A percentile compares a stretch with the other conserved stretches of the same genome.
These are phyloP conservation scores for Rugalucina vietnamica DNA, from an alignment of 2,888 invertebrate species.

Conservation along the genomic window DNA sequence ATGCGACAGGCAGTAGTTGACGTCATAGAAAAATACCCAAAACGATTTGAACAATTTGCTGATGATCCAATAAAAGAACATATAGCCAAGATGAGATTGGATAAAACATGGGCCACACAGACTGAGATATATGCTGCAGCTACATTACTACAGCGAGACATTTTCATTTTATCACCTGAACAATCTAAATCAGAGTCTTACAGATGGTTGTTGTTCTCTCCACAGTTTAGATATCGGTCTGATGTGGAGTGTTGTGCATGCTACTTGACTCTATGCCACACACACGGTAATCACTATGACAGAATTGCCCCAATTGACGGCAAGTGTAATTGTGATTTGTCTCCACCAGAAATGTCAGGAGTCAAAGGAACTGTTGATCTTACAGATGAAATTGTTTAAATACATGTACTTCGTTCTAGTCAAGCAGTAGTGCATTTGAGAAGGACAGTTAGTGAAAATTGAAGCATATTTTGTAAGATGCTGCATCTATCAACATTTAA, in stretches of 20 bases:
- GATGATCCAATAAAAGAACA: slow-evolving; percentile 69
- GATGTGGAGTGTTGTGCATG: slow-evolving; percentile 59
- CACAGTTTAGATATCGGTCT: slow-evolving; percentile 59
- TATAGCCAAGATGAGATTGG: slow-evolving; percentile 67
- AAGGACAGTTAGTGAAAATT: too few relatives aligned
- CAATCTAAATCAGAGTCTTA: slow-evolving; percentile 67
- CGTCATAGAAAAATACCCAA: slow-evolving; percentile 69
- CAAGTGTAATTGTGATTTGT: slow-evolving; percentile 72
- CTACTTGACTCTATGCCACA: slow-evolving; percentile 77
- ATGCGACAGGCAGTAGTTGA: slow-evolving; percentile 75
- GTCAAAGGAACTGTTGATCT: slow-evolving; percentile 67
- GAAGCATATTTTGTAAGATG: too few relatives aligned
- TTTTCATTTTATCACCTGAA: slow-evolving; percentile 76
- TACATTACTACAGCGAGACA: slow-evolving; percentile 70
- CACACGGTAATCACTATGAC: slow-evolving; percentile 80
- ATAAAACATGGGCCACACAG: slow-evolving; percentile 76
- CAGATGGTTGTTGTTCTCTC: slow-evolving; percentile 75
- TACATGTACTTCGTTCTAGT: too few relatives aligned
- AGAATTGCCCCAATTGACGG: slow-evolving; percentile 65
- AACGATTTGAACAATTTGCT: slow-evolving; percentile 73
- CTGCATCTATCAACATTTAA: too few relatives aligned
- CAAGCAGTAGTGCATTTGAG: too few relatives aligned
- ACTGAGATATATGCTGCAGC: slow-evolving; percentile 79
- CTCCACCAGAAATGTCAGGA: slow-evolving; percentile 70
- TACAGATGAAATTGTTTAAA: slow-evolving; percentile 61